Evolutionary conservation across 2,113 vertebrate species (phyloP).

Genomic region (Cathartes aura): DNA sequence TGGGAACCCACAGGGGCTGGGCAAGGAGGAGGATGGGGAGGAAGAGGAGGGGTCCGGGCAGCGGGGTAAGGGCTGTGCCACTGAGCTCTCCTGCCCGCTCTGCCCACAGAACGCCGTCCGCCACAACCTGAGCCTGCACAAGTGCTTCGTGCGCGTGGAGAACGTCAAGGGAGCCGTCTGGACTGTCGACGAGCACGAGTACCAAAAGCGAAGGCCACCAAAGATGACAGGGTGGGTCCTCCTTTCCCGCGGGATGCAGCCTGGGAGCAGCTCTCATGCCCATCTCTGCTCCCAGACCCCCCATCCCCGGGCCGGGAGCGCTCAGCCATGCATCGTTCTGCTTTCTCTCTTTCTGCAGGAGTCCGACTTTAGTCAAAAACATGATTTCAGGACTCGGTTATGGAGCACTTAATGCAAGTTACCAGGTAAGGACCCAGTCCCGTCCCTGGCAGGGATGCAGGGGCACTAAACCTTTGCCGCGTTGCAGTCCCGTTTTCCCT

Average conservation of each 20-base stretch:
- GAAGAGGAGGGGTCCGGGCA: not conserved
- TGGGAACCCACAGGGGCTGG: not conserved
- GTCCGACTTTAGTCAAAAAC: conserved; percentile 98
- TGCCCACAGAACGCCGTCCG: conserved; percentile 92
- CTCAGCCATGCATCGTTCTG: not conserved
- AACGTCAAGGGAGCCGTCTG: conserved; percentile 99
- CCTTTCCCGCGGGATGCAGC: rapidly evolving
- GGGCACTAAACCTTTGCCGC: not conserved
- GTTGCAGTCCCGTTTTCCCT: rapidly evolving
- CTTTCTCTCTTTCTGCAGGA: conserved; percentile 77
- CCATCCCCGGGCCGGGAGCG: rapidly evolving
- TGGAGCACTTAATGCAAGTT: conserved; percentile 96
- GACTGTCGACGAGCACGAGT: conserved; percentile 98
- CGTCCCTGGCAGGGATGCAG: rapidly evolving
- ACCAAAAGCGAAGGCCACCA: conserved; percentile 99
- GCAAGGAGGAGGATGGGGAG: not conserved
- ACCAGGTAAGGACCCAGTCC: conserved; percentile 84
- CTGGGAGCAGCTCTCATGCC: rapidly evolving
- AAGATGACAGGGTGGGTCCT: conserved; percentile 96
- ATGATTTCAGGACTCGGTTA: conserved; percentile 99
- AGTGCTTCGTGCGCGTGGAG: conserved; percentile 99
- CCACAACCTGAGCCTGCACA: conserved; percentile 99
- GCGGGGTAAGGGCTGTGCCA: rapidly evolving
- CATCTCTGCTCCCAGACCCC: not conserved
- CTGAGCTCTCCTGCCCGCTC: not conserved